Evolutionary conservation across 2,888 invertebrate genomes (phyloP).

Genomic region (Ecdyonurus torrentis): DNA sequence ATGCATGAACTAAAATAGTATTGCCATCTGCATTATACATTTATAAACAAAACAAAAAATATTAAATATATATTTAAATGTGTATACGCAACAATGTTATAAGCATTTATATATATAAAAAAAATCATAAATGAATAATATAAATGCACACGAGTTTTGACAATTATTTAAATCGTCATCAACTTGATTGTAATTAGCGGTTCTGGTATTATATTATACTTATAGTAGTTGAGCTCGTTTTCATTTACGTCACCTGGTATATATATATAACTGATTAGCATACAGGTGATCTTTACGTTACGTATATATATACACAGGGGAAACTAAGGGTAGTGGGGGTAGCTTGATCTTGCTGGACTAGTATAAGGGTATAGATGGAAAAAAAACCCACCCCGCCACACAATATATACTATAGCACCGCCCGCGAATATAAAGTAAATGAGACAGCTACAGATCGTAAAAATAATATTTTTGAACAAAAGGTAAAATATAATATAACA

Average conservation of each 20-base stretch:
- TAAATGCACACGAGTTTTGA: neutral
- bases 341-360: neutral
- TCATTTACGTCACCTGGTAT: neutral
- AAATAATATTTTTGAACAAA: neutral
- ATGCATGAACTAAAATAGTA: too few species aligned
- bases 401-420: neutral
- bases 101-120: neutral
- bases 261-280: neutral
- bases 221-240: neutral
- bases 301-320: too few species aligned
- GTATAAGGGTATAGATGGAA: neutral
- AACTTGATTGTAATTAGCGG: conserved; percentile 1
- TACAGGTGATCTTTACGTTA: too few species aligned
- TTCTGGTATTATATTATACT: neutral
- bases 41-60: too few species aligned
- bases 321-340: neutral
- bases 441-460: neutral
- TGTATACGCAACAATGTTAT: too few species aligned
- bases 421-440: neutral
- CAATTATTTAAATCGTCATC: neutral
- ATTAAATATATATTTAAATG: too few species aligned
- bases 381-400: neutral
- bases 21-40: too few species aligned
- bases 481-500: too few species aligned
- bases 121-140: neutral